Evolutionary conservation across 1,140 invertebrate species (phyloP), one percentile per base, ranked within the genome.

Genomic region (Leptopilina clavipes): DNA sequence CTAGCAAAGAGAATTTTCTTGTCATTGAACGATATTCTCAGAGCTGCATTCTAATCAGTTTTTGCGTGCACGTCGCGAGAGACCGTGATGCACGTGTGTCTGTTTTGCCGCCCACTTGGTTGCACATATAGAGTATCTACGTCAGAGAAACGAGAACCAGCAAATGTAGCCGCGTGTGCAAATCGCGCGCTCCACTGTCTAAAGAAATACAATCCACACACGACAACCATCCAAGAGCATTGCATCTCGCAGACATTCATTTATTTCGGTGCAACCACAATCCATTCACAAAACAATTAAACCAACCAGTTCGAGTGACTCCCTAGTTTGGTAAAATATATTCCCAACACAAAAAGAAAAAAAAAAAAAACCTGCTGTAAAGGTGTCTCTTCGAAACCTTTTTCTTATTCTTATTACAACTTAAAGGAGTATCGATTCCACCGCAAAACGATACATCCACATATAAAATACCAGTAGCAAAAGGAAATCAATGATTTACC

Each of bases 201-300:
- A 44, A 48, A 71, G 59, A 59, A 75, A 54, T 56, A 37, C 22
- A 40, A 71, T 45, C 12, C 31, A 31, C 40, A 31, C 25, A 40
- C 5, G 40, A 70, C 37, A 22, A n/a, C 52, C 40, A 70, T 65
- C 22, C 70, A 70, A 18, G 25, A n/a, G 3, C 48, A 65, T 65
- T 22, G 19, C 22, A 14, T 40, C 81, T 82, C 78, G 74, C 74
- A 73, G 73, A 76, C 70, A 72, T 78, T 83, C 75, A 80, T 85
- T 85, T 83, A 78, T 84, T 84, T 82, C 75, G 78, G 71, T 25
- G 73, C 52, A 56, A 31, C 25, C 1, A 31, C 1, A 31, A 31
- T 31, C 25, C 25, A 31, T 31, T n/a, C 25, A 31, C 25, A 31
- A 5, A 31, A 31, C 25, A 31, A 31, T 31, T 31, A 31, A 31